Base-by-base conservation (phyloP, 2,888 invertebrate genomes). In the Perizoma flavofasciatum region DNA sequence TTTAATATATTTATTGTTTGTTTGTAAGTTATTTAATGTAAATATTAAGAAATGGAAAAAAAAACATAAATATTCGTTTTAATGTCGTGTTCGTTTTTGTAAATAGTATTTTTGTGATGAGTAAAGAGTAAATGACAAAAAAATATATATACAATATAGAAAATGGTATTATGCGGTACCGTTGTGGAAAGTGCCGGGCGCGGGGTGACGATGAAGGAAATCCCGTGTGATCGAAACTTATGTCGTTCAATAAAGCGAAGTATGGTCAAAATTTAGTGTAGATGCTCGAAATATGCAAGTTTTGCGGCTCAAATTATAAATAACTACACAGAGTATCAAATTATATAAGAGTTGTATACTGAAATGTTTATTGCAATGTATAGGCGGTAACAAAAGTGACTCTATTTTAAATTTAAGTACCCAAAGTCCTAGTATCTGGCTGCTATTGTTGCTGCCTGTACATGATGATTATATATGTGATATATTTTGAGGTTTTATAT, bases 1-100 rank as follows among this genome's bases (percentile, higher is more conserved):
- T 89, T 85, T 86, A 87, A 73, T 81, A 78, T 88, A 87, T 89
- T 87, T 88, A 88, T 88, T 83, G 74, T 87, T 88, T 85, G 79
- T 89, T 88, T 88, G 70, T 90, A 90, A 89, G 89, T 86, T 88
- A 86, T 90, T 90, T 89, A 87, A 85, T 89, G 88, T 89, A 89
- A 77, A 90, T 88, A 90, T 77, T 85, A 85, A 85, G 85, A 82
- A 81, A 81, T 83, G 71, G 77, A 79, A 78, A 79, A 80, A 77
- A 78, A 75, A 79, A 82, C 77, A 84, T 82, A 85, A 79, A 83
- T 83, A 82, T 85, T 83, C 78, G 74, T 81, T 86, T 83, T 85
- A 88, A 79, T 79, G 82, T 83, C 78, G 79, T 82, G 82, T 80
- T 79, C 73, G 74, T 78, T 76, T 77, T 83, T 90, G 89, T 90